Evolutionary conservation across 2,113 vertebrate species (phyloP).

Genomic region (Proteles cristata): DNA sequence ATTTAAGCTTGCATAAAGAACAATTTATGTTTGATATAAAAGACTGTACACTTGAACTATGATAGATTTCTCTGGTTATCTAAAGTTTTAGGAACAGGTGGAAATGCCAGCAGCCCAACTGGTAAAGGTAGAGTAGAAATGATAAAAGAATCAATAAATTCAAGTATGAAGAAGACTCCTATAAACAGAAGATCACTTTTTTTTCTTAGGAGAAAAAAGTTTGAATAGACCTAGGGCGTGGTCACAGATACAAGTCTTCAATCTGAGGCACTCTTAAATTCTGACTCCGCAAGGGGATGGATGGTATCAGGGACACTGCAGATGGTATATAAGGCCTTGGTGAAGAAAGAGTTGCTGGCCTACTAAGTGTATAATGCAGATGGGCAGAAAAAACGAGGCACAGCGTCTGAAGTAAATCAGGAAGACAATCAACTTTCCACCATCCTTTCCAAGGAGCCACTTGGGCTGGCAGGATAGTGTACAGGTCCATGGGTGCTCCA

Average conservation of each 20-base stretch:
- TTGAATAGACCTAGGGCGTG: neutral
- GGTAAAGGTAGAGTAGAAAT: neutral
- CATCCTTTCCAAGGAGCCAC: neutral
- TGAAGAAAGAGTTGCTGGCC: neutral
- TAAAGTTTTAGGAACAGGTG: neutral
- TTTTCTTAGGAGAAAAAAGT: neutral
- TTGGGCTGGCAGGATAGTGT: neutral
- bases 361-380: neutral
- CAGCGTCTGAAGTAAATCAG: neutral
- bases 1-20: neutral
- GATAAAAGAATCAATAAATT: neutral
- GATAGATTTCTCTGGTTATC: neutral
- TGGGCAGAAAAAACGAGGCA: neutral
- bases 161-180: neutral
- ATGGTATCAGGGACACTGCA: neutral
- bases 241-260: neutral
- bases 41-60: neutral
- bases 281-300: neutral
- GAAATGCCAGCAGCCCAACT: neutral
- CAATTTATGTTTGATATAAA: neutral
- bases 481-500: neutral
- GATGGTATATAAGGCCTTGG: neutral
- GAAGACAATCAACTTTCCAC: neutral
- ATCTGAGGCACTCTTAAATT: neutral
- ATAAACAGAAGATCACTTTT: neutral